These are phyloP conservation scores for Eptesicus fuscus DNA, from an alignment of 2,113 vertebrate species.

Conservation along the genomic window DNA sequence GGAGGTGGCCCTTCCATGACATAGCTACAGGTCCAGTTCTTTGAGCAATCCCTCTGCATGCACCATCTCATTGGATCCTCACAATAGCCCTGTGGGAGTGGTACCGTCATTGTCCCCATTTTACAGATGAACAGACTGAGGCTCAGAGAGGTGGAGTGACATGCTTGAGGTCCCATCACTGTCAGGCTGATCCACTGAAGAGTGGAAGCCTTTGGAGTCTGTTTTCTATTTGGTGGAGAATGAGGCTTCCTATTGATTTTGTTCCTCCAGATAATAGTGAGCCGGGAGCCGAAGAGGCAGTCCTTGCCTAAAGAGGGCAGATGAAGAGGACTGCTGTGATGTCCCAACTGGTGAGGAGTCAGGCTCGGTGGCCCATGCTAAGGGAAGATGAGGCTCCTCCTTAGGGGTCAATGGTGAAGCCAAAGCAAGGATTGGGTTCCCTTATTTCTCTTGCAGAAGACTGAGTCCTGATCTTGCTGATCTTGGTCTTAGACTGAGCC, in stretches of 20 bases:
- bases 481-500: not conserved
- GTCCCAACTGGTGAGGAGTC: not conserved
- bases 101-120: not conserved
- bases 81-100: fast-evolving
- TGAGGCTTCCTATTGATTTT: not conserved
- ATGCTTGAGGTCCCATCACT: not conserved
- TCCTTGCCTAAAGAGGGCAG: fast-evolving
- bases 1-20: not conserved
- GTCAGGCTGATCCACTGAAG: not conserved
- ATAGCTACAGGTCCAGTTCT: not conserved
- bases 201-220: not conserved
- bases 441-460: not conserved
- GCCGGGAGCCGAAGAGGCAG: fast-evolving
- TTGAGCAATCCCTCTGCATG: not conserved
- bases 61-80: not conserved
- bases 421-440: too few relatives aligned
- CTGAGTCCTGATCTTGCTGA: not conserved
- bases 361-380: not conserved
- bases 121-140: not conserved
- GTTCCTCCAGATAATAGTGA: not conserved
- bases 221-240: not conserved
- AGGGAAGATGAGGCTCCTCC: not conserved
- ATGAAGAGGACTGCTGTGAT: not conserved
- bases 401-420: not conserved
- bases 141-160: not conserved